Conservation (phyloP, 64 coral and sea anemone species). For the Pocillopora damicornis region DNA sequence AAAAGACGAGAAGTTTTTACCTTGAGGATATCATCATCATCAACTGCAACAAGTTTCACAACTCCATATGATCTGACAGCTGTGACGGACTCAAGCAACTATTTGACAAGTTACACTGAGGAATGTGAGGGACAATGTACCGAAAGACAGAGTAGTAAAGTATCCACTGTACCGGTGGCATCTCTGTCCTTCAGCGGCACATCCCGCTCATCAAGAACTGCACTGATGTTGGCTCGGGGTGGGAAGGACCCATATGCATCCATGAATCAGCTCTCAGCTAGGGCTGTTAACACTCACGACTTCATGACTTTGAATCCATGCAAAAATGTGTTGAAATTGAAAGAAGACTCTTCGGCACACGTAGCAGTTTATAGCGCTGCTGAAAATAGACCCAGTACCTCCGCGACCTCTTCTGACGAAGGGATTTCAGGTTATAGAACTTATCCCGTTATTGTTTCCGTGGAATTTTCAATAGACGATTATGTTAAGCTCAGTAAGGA, state of each 20-base stretch:
- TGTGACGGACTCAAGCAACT: background rate
- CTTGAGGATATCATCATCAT: background rate
- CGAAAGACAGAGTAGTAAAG: background rate
- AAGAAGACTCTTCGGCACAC: background rate
- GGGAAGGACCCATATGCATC: slow-evolving; percentile 23
- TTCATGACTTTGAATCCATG: slow-evolving; percentile 13
- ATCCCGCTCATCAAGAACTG: slow-evolving; percentile 32
- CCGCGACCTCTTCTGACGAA: background rate
- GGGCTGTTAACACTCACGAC: slow-evolving; percentile 28
- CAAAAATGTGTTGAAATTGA: slow-evolving; percentile 4
- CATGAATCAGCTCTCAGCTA: slow-evolving; percentile 21
- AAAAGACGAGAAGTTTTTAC: slow-evolving; percentile 17
- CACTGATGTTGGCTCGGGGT: slow-evolving; percentile 16
- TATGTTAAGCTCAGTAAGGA: background rate
- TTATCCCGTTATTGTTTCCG: background rate
- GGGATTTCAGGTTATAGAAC: background rate
- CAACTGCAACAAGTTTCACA: slow-evolving; percentile 15
- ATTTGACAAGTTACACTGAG: background rate
- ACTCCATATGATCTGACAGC: slow-evolving; percentile 1
- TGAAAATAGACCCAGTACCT: background rate
- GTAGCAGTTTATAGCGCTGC: background rate
- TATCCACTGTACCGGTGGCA: background rate
- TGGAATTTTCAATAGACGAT: background rate
- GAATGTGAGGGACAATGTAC: background rate
- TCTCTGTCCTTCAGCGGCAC: background rate